Conservation (phyloP, 1,140 invertebrate genomes). For the Arion vulgaris region DNA sequence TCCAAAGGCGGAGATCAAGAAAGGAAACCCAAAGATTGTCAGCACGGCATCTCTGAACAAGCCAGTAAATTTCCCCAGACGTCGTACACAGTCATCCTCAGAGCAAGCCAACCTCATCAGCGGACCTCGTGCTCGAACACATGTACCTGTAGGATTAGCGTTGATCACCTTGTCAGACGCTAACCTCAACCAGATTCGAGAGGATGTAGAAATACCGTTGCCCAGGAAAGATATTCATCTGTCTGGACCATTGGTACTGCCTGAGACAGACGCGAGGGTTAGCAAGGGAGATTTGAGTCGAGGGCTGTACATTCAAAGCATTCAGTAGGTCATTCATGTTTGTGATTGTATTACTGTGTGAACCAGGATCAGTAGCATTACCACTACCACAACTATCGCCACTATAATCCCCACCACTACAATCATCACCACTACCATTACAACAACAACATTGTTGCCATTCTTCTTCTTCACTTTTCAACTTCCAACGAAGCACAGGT, state of each 20-base stretch:
- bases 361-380: no score
- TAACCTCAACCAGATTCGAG: conserved; percentile 44
- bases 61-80: not conserved
- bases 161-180: conserved; percentile 44
- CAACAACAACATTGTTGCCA: not conserved
- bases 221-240: conserved; percentile 94
- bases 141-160: conserved; percentile 32
- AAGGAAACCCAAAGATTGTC: no score
- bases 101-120: not conserved
- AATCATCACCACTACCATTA: conserved; percentile 17
- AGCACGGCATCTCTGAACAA: not conserved
- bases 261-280: conserved; percentile 81
- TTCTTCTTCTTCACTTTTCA: no score
- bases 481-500: no score
- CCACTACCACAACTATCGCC: no score
- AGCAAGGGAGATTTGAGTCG: conserved; percentile 72
- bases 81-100: not conserved
- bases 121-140: not conserved
- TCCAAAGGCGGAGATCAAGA: no score
- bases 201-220: conserved; percentile 85
- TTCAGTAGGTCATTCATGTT: conserved; percentile 22
- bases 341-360: no score
- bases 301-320: conserved; percentile 75
- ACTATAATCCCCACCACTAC: conserved; percentile 25
- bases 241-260: conserved; percentile 40